Conservation (phyloP, 37 sponge, comb jelly and placozoan species). For the Chondrosia reniformis region DNA sequence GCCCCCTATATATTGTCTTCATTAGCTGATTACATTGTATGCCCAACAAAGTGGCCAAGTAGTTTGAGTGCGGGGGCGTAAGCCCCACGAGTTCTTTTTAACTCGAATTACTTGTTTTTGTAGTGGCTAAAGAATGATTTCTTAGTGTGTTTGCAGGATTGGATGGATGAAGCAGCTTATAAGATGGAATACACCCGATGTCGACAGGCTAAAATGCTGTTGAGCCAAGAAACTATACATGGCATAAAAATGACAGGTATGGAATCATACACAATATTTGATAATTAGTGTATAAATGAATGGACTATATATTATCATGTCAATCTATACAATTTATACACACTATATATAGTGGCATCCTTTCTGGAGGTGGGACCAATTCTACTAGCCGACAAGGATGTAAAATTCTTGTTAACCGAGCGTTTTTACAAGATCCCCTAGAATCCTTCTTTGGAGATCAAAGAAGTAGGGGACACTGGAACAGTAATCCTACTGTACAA, state of each 20-base stretch:
- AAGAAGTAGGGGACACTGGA: slow-evolving; percentile 11
- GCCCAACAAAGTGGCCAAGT: too few relatives aligned
- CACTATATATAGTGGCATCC: background rate
- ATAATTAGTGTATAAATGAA: too few relatives aligned
- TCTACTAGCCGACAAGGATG: background rate
- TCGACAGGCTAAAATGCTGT: background rate
- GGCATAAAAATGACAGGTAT: background rate
- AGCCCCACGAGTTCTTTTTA: too few relatives aligned
- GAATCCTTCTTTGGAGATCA: slow-evolving; percentile 28
- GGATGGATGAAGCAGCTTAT: background rate
- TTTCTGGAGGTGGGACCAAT: background rate
- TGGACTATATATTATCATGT: too few relatives aligned
- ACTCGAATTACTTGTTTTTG: background rate
- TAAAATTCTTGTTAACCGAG: background rate
- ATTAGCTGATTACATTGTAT: too few relatives aligned
- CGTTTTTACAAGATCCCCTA: slow-evolving; percentile 22
- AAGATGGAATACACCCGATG: background rate
- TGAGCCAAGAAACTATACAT: slow-evolving; percentile 14
- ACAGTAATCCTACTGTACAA: slow-evolving; percentile 15
- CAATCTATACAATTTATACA: too few relatives aligned
- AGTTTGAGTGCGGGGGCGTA: too few relatives aligned
- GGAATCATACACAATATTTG: background rate
- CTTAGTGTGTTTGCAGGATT: background rate
- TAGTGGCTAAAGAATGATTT: slow-evolving; percentile 9
- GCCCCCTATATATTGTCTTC: too few relatives aligned